Base-by-base conservation (phyloP, 2,113 vertebrate genomes). In the Alligator sinensis region DNA sequence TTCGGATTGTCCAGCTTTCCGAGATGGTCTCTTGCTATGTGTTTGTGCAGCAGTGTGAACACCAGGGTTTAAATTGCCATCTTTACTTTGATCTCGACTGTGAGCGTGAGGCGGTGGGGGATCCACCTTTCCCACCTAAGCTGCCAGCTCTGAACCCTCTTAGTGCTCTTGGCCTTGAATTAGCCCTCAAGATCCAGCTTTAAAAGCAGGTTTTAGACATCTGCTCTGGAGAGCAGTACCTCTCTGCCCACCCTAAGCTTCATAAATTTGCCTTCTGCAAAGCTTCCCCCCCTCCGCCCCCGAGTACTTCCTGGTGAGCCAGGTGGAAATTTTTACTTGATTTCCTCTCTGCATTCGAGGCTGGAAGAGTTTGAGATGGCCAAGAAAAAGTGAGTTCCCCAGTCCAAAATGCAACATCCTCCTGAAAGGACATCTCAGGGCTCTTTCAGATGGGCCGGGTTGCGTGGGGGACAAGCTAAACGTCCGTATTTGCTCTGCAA, bases 311-410 rank as follows among this genome's bases (percentile, higher is more conserved):
- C 86, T 78, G 91, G 78, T 94, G 88, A 95, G 76, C 87, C 25
- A 93, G 18, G 13, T 82, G 87, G 83, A 62, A 74, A 83, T 91
- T 95, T 90, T 47, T 47, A 47, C 47, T 47, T 96, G 54, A 86
- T 95, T 96, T 92, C 92, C 84, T 95, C 84, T 87, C 88, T 96
- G 92, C 82, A 94, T 79, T 83, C 88, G 90, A 97, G 85, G 92
- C 75, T 59, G 54, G 93, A 89, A 58, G 10, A 54, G 76, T 64
- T 92, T 91, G 84, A 89, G 96, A 95, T 96, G 62, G 80, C 80
- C 88, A 93, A 94, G 64, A 80, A 97, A 94, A 96, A 28, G 78
- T 88, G 63, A 89, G 93, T 58, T 10, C 47, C n/a, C 38, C 62
- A 91, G 25, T 91, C 87, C 74, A 88, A 85, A 60, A 80, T 58